Base-by-base conservation (phyloP, 2,888 invertebrate species). In the Ormyrus pomaceus region DNA sequence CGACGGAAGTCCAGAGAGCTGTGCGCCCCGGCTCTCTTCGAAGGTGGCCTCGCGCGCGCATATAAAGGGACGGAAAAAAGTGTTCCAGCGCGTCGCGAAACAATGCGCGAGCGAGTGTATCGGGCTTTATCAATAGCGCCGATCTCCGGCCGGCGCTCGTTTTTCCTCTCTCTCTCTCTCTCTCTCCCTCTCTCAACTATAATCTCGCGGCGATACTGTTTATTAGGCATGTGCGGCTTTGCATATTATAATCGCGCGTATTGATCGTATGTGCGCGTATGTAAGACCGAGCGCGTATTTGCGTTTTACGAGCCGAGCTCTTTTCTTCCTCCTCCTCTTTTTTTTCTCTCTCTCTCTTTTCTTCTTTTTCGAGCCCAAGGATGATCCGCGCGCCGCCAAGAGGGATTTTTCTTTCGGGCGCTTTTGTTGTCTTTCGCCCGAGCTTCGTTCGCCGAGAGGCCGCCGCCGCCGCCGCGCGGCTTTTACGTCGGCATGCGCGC, bases 1-100 rank as follows among this genome's bases (percentile, higher is more conserved):
- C 81, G 76, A 82, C 79, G 80, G 82, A 84, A 84, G 83, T 83
- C 70, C 34, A 4, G 81, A 82, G 82, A 84, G 83, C 83, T 19
- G 82, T 13, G 13, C 13, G 13, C 77, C 77, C 70, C 46, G 53
- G 9, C 34, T 34, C 58, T 55, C 64, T 51, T 11, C 66, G 65
- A 46, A 70, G 80, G 80, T 80, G 71, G 79, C 65, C 71, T 34
- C 56, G 48, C 59, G 13, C 48, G 8, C 48, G 48, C 9, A 34
- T 51, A 11, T 8, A 58, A 48, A 19, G 9, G 59, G 13, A 53
- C 13, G 46, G 55, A 19, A 75, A 69, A 79, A 79, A 80, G 72
- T 80, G 71, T 73, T 77, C 59, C 77, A 80, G 69, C 69, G 55
- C 68, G 81, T 73, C 79, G 83, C 82, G 80, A 82, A 85, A 85